phyloP scores from a whole-genome alignment of 2,113 vertebrate genomes.

The Amazona guildingii region DNA sequence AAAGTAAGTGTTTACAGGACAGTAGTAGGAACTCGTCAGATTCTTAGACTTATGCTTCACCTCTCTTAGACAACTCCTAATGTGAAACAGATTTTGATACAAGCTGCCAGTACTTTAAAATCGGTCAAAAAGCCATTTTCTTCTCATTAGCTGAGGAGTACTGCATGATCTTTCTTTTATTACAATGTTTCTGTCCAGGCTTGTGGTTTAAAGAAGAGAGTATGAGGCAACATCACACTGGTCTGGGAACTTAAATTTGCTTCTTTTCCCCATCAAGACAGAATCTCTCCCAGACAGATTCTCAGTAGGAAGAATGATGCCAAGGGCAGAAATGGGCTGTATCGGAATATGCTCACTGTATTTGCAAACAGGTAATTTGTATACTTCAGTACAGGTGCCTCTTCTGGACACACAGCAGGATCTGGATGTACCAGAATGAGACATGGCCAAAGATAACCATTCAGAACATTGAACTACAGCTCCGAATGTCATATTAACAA shows the following conservation, averaged over 20 bases:
- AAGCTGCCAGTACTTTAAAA: background rate
- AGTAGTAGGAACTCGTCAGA: background rate
- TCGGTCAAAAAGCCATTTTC: background rate
- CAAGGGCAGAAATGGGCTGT: background rate
- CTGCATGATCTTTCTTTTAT: background rate
- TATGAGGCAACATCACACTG: background rate
- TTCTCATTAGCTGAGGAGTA: background rate
- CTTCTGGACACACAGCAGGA: background rate
- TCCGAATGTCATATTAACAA: fast-evolving
- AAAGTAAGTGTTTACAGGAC: background rate
- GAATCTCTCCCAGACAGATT: background rate
- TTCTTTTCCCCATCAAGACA: background rate
- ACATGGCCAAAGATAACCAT: background rate
- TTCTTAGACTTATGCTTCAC: background rate
- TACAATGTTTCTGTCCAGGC: background rate
- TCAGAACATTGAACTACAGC: background rate
- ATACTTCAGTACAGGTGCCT: background rate
- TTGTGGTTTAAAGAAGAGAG: background rate
- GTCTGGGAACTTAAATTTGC: background rate
- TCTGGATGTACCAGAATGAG: background rate
- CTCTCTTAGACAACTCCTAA: background rate
- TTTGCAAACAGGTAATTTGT: background rate
- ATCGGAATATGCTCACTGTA: fast-evolving
- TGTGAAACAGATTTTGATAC: background rate
- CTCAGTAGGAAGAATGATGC: background rate